phyloP scores from a whole-genome alignment of 2,888 invertebrate species.

The Cantharis nigra region DNA sequence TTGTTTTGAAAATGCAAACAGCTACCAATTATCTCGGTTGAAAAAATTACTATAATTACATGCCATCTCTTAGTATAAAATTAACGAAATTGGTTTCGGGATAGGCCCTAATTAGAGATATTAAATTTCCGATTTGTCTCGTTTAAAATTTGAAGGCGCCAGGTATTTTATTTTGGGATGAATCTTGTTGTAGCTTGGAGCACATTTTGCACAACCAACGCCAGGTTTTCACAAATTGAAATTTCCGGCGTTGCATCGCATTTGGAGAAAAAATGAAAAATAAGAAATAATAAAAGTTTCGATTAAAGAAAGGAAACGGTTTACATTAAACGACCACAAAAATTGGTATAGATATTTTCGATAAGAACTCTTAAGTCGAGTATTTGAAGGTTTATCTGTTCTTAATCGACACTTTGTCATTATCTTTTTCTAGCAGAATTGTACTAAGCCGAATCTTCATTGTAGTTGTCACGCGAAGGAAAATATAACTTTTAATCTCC shows the following conservation, averaged over 20 bases:
- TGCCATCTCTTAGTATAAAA: neutral
- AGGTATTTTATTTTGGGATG: neutral
- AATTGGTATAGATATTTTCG: neutral
- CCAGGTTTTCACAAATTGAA: neutral
- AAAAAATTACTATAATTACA: neutral
- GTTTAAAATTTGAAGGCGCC: neutral
- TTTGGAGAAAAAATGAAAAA: neutral
- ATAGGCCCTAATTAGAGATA: neutral
- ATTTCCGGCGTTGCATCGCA: neutral
- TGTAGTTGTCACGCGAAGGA: conserved; percentile 20
- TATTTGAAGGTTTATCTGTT: conserved; percentile 6
- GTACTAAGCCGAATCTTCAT: conserved; percentile 9
- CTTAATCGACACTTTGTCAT: conserved; percentile 6
- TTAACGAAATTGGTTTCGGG: neutral
- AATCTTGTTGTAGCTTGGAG: neutral
- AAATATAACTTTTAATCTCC: conserved; percentile 40
- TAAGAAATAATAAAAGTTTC: neutral
- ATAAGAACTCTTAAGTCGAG: conserved; percentile 5
- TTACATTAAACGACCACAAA: neutral
- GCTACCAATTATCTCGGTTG: neutral
- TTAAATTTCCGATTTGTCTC: neutral
- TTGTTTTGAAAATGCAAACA: neutral
- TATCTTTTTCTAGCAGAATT: conserved; percentile 7
- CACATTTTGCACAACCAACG: neutral
- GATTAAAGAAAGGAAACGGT: neutral